Conservation (phyloP, 2,797 vertebrate species). For the Alcedo atthis region DNA sequence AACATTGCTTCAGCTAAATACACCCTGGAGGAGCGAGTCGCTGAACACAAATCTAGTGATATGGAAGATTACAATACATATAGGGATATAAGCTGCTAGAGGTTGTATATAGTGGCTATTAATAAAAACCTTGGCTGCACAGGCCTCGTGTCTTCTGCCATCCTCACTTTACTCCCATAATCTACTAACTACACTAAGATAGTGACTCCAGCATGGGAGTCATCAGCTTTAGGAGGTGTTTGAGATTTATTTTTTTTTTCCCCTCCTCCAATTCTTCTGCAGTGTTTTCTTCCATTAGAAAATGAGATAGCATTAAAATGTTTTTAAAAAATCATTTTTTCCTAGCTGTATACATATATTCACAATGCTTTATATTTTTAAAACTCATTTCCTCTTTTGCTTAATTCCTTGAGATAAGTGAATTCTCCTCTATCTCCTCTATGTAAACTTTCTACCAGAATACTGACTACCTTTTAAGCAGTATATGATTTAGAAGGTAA, state of each 20-base stretch:
- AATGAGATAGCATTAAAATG: not conserved
- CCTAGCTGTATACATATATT: not conserved
- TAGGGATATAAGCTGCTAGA: not conserved
- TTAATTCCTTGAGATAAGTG: constrained; percentile 38
- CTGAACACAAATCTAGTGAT: not conserved
- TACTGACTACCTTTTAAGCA: constrained; percentile 37
- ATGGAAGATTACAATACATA: not conserved
- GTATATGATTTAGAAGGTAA: constrained; percentile 60
- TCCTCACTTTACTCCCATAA: not conserved
- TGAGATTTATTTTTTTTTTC: not conserved
- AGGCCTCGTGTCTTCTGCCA: not conserved
- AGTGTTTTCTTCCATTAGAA: not conserved
- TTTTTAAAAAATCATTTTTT: not conserved
- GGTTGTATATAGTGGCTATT: not conserved
- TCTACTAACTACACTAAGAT: not conserved
- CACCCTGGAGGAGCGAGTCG: not conserved
- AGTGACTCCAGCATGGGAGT: not conserved
- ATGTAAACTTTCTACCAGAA: constrained; percentile 43
- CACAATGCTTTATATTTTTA: constrained; percentile 12
- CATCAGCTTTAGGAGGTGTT: not conserved
- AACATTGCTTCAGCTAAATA: not conserved
- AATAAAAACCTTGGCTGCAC: not conserved
- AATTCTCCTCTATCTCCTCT: not conserved
- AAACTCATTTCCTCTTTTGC: constrained; percentile 42
- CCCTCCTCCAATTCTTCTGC: not conserved